Evolutionary conservation across 2,888 invertebrate species (phyloP).

Genomic region (Zygothrica quintamaculata): DNA sequence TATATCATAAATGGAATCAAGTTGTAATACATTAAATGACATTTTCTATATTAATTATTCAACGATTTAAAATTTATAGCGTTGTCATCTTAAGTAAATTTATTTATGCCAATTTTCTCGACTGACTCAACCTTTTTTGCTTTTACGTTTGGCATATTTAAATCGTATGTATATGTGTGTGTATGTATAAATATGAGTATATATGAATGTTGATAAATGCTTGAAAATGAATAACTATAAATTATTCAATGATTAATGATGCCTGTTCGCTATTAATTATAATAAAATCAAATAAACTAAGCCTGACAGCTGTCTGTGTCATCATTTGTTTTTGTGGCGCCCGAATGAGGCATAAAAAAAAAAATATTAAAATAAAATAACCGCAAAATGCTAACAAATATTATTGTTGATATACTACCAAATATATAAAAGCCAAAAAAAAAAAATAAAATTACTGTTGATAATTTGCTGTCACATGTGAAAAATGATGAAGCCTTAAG

Average conservation of each 20-base stretch:
- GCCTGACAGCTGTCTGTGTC: slow-evolving; percentile 83
- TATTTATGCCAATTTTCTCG: slow-evolving; percentile 39
- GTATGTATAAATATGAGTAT: slow-evolving; percentile 42
- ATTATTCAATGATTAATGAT: slow-evolving; percentile 82
- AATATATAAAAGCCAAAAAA: too few relatives aligned
- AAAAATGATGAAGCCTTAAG: slow-evolving; percentile 68
- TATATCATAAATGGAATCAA: slow-evolving; percentile 11
- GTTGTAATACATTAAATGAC: slow-evolving; percentile 23
- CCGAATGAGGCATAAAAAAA: slow-evolving; percentile 16
- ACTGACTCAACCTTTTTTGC: slow-evolving; percentile 63
- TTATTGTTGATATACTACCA: slow-evolving; percentile 43
- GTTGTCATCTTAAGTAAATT: slow-evolving; percentile 62
- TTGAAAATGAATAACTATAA: slow-evolving; percentile 55
- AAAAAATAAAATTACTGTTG: slow-evolving; percentile 72
- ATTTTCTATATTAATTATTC: slow-evolving; percentile 41
- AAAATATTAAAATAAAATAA: slow-evolving; percentile 15
- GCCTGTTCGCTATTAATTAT: slow-evolving; percentile 82
- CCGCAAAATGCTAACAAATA: slow-evolving; percentile 32
- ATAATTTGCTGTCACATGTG: slow-evolving; percentile 81
- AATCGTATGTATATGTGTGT: slow-evolving; percentile 4
- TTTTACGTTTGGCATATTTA: neutral
- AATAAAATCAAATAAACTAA: slow-evolving; percentile 83
- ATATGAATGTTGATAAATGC: slow-evolving; percentile 1
- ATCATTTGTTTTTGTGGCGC: slow-evolving; percentile 68
- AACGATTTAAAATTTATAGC: slow-evolving; percentile 53